These are phyloP conservation scores for Hippotragus niger DNA, from an alignment of 2,113 vertebrate species.

Conservation along the genomic window DNA sequence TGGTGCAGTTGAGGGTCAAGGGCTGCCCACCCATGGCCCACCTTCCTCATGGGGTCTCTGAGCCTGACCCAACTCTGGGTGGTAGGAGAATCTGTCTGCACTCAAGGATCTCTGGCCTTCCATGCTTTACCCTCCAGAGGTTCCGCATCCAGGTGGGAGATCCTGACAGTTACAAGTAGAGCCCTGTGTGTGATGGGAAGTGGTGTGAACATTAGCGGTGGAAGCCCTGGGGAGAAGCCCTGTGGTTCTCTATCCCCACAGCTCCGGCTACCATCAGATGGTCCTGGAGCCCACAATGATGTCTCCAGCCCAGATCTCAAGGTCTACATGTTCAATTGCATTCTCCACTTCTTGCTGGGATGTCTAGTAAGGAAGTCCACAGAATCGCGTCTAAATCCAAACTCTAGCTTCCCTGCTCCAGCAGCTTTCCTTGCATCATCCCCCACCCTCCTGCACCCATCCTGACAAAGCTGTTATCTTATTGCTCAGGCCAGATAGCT, in stretches of 20 bases:
- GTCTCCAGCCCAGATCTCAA: neutral
- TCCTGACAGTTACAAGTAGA: neutral
- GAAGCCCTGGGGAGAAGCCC: neutral
- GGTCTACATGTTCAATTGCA: neutral
- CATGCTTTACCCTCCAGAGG: neutral
- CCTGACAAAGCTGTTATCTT: neutral
- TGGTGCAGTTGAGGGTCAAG: neutral
- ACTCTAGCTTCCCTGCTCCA: neutral
- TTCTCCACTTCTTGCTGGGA: neutral
- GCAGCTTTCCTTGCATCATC: neutral
- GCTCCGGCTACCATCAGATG: neutral
- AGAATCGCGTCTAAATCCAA: neutral
- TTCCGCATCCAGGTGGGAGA: neutral
- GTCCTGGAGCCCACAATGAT: neutral
- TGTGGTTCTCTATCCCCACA: neutral
- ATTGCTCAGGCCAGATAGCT: neutral
- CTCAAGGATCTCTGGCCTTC: neutral
- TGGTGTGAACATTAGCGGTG: neutral
- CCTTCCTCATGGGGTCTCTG: neutral
- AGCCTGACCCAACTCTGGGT: neutral
- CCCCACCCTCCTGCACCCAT: rapidly evolving
- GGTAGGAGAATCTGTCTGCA: neutral
- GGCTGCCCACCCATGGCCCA: neutral
- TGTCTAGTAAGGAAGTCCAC: neutral
- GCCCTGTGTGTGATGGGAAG: neutral